Evolutionary conservation across 2,888 invertebrate genomes (phyloP), one percentile per base, ranked within the genome.

Genomic region (Pseudococcus jackbeardsleyi): DNA sequence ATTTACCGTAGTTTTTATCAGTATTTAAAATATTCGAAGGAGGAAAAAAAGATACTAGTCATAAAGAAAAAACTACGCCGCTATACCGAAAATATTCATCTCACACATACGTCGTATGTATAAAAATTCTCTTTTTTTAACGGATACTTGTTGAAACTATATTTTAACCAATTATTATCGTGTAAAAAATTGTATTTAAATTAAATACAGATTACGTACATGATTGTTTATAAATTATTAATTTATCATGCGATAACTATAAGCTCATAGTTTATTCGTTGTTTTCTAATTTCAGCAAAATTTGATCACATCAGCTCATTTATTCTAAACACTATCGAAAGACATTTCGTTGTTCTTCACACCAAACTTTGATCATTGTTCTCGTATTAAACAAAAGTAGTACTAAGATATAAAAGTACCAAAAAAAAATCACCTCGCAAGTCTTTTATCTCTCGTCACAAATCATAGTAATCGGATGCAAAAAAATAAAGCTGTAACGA

Each of bases 141-240:
- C 42, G 42, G 22, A 79, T 79, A 79, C 46, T 72, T 72, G 68
- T 72, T 72, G 68, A 72, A 33, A 15, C 19, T 19, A 5, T 15
- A 12, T 26, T 72, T 33, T 79, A 79, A 42, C 9, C 12, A 39
- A 79, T 39, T 19, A 79, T 42, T n/a, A 79, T 79, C 42, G 79
- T 79, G 79, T 79, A 79, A 79, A 79, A 79, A 79, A 79, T 79
- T 79, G 42, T 79, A 79, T 79, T 79, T 46, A n/a, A 79, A 79
- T n/a, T 79, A 26, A 72, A 72, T 72, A 79, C 79, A 79, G n/a
- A 79, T 26, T 72, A 79, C 42, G 46, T 79, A 42, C 46, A 79
- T 42, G 42, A 79, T 79, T 79, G 42, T 79, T 42, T 79, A 42
- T 42, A 22, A 33, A 33, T 33, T 33, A 33, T 33, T 33, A 79